Conservation (phyloP, 2,888 invertebrate species). For the Lampropteryx suffumata region DNA sequence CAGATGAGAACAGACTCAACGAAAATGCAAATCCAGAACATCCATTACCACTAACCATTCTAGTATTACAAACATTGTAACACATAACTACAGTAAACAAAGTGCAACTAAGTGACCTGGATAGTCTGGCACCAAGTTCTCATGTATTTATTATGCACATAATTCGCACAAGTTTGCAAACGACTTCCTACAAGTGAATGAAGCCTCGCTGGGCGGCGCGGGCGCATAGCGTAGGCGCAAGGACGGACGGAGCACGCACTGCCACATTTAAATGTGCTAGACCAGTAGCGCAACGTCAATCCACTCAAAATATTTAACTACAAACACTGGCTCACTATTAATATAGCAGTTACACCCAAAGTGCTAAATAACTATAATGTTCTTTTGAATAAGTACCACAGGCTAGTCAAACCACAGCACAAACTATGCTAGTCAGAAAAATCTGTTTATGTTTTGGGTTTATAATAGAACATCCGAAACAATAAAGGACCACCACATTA, state of each 20-base stretch:
- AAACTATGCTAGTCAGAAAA: too few relatives aligned
- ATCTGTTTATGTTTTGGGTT: too few relatives aligned
- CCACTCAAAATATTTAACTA: too few relatives aligned
- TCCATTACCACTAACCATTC: not conserved
- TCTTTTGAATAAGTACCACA: too few relatives aligned
- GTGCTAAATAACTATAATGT: too few relatives aligned
- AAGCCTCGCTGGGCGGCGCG: conserved; percentile 12
- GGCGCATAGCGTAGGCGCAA: conserved; percentile 22
- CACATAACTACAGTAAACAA: conserved; percentile 1
- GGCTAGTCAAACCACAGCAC: too few relatives aligned
- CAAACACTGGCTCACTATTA: too few relatives aligned
- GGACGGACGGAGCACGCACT: conserved; percentile 20
- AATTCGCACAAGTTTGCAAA: conserved; percentile 25
- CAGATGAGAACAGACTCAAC: not conserved
- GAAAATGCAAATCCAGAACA: not conserved
- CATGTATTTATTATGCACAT: conserved; percentile 23
- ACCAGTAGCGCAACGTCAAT: conserved; percentile 2
- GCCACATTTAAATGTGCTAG: not conserved
- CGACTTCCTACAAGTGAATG: conserved; percentile 29
- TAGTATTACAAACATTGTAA: conserved; percentile 3
- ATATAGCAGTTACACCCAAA: too few relatives aligned
- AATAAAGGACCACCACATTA: too few relatives aligned
- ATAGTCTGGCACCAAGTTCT: conserved; percentile 11
- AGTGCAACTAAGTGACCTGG: conserved; percentile 9
- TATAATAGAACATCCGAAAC: too few relatives aligned